Evolutionary conservation across 2,113 vertebrate genomes (phyloP).

Genomic region (Andinoacara biseriatus): DNA sequence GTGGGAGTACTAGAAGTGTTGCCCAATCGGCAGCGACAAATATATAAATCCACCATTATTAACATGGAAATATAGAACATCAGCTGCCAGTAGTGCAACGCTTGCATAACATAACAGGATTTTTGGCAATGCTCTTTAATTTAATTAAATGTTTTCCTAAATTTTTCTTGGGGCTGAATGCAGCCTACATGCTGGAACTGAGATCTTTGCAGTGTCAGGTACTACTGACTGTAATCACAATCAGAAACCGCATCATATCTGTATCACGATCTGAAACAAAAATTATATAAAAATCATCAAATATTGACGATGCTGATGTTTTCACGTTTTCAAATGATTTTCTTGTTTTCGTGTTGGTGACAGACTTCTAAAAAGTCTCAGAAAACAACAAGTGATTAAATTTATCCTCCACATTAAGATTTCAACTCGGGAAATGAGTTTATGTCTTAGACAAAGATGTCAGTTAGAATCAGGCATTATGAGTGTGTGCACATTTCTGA

Average conservation of each 20-base stretch:
- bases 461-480: not conserved
- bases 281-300: not conserved
- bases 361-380: not conserved
- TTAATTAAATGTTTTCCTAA: not conserved
- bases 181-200: not conserved
- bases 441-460: not conserved
- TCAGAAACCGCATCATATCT: no score
- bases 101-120: not conserved
- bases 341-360: not conserved
- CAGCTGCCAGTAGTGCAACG: not conserved
- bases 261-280: not conserved
- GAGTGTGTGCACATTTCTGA: not conserved
- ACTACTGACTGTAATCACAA: no score
- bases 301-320: not conserved
- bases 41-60: not conserved
- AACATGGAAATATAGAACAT: not conserved
- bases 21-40: not conserved
- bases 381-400: not conserved
- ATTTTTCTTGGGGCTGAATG: not conserved
- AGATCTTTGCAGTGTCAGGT: no score
- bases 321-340: not conserved
- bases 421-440: constrained; percentile 26
- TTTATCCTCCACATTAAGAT: constrained; percentile 7
- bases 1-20: not conserved
- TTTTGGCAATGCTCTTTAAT: not conserved